Evolutionary conservation across 2,888 invertebrate genomes (phyloP).

Genomic region (Heterodera filipjevi): DNA sequence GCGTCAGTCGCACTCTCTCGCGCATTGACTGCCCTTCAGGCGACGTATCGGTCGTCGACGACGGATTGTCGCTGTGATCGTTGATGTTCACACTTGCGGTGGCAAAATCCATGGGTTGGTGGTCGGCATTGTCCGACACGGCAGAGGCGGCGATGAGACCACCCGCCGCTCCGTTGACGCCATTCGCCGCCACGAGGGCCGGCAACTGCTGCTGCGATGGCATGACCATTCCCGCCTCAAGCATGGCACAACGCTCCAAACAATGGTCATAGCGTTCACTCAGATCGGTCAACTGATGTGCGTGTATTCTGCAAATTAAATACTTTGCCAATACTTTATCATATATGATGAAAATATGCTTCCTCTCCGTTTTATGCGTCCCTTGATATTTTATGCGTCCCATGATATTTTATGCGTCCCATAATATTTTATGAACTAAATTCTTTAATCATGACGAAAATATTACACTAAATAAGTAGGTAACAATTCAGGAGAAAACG

Average conservation of each 20-base stretch:
- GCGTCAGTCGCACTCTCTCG: not conserved
- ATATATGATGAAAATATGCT: no score
- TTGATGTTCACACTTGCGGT: not conserved
- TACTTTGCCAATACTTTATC: not conserved
- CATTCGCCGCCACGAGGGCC: not conserved
- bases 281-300: constrained; percentile 32
- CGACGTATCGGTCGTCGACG: not conserved
- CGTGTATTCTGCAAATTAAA: constrained; percentile 27
- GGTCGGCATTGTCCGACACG: not conserved
- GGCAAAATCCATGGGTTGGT: not conserved
- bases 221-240: constrained; percentile 33
- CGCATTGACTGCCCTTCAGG: not conserved
- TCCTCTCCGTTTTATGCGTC: no score
- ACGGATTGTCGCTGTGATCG: not conserved
- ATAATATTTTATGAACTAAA: no score
- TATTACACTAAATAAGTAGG: no score
- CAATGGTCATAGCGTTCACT: constrained; percentile 37
- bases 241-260: constrained; percentile 34
- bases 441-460: no score
- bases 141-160: not conserved
- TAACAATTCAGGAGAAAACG: no score
- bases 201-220: not conserved
- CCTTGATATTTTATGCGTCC: no score
- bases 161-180: not conserved
- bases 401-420: no score